Base-by-base conservation (phyloP, 2,113 vertebrate species). In the Mastomys coucha region DNA sequence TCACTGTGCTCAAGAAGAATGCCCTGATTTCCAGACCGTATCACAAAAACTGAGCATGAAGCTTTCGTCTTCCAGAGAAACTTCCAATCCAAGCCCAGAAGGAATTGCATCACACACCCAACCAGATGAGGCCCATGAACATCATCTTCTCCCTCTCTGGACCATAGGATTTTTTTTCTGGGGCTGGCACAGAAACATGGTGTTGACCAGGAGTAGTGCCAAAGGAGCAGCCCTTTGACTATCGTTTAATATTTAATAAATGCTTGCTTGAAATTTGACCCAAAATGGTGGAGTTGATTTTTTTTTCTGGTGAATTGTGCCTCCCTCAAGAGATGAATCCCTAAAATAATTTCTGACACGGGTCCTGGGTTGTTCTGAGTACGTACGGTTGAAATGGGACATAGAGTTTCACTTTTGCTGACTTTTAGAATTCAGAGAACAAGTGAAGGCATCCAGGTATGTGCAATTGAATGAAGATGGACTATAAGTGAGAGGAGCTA, bases 1-100 rank as follows among this genome's bases (percentile, higher is more conserved):
- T 99, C 99, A 12, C 98, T 98, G 98, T 99, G 99, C 92, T 99
- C 99, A 73, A 99, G 98, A 91, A 99, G 98, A 98, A 99, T 97
- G 60, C 99, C 99, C 99, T 99, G 99, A 92, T 98, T 97, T 90
- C 98, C 98, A 97, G 98, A 94, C 51, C 99, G 99, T 24, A 99
- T 98, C 93, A 99, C 99, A 80, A 99, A 99, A 14, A 99, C 99
- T 91, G 6, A 99, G 98, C 7, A 99, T 98, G 88, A 99, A 98
- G 33, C 99, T 99, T 98, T 99, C 99, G 76, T 99, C 99, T 42
- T 99, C 98, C 99, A 36, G 97, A 98, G 80, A 99, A 99, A 82
- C 99, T 99, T 33, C 97, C 98, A 39, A 95, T 99, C 97, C 99
- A 99, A 69, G 99, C 99, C 87, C 99, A 98, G 80, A 99, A 93